phyloP scores from a whole-genome alignment of 1,140 invertebrate species.

The Bilobella aurantiaca region DNA sequence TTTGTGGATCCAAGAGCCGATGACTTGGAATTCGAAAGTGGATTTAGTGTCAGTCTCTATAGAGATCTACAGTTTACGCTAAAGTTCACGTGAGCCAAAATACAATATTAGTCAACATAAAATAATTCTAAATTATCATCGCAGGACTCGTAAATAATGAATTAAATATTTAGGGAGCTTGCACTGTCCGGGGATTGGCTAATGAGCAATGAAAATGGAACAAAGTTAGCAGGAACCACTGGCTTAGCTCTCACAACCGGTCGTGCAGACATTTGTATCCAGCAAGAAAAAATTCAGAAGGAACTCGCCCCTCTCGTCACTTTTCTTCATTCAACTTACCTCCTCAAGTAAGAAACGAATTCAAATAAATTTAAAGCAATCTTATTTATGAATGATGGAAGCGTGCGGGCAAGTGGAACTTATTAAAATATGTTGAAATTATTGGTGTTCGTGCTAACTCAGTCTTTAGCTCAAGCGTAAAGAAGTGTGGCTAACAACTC shows the following conservation, averaged over 20 bases:
- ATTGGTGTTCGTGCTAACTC: too few relatives aligned
- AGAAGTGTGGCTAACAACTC: too few relatives aligned
- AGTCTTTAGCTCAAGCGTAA: too few relatives aligned
- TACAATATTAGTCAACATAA: too few relatives aligned
- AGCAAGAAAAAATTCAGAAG: background rate
- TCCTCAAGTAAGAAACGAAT: background rate
- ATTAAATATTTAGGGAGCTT: background rate
- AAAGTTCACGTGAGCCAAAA: background rate
- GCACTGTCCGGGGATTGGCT: background rate
- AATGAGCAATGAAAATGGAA: background rate
- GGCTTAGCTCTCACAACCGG: background rate
- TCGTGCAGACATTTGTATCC: background rate
- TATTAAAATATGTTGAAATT: too few relatives aligned
- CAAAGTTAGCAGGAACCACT: background rate
- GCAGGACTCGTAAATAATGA: too few relatives aligned
- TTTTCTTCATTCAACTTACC: background rate
- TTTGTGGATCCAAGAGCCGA: background rate
- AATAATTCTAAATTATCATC: too few relatives aligned
- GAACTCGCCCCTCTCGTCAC: background rate
- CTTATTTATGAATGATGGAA: too few relatives aligned
- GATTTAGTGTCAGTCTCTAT: background rate
- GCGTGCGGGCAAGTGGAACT: too few relatives aligned
- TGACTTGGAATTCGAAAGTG: background rate
- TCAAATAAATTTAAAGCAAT: too few relatives aligned
- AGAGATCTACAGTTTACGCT: background rate